Conservation (phyloP, 2,888 invertebrate genomes). For the Aspidiotus destructor region DNA sequence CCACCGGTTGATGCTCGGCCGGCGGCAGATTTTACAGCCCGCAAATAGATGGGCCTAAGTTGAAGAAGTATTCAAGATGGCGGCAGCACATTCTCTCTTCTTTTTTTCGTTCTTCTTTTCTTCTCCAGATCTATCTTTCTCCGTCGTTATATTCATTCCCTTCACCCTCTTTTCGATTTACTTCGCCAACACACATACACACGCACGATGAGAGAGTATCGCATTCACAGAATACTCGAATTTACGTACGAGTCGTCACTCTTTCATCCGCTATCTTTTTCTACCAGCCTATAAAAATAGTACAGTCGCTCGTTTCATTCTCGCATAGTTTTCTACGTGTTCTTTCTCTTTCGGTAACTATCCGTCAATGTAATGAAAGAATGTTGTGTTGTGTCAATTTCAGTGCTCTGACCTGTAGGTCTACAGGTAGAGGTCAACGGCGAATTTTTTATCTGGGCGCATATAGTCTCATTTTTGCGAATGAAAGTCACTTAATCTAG, state of each 20-base stretch:
- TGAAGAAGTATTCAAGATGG: conserved; percentile 47
- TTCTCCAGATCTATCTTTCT: background rate
- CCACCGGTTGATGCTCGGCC: conserved; percentile 38
- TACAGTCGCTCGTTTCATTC: background rate
- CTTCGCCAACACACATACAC: conserved; percentile 22
- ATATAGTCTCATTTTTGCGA: background rate
- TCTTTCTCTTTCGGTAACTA: conserved; percentile 21
- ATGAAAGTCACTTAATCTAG: background rate
- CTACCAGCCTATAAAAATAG: background rate
- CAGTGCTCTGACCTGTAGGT: conserved; percentile 21
- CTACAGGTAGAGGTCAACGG: conserved; percentile 28
- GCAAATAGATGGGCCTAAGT: conserved; percentile 38
- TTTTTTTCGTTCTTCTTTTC: conserved; percentile 17
- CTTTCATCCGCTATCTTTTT: conserved; percentile 1
- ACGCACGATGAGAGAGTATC: background rate
- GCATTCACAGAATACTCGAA: conserved; percentile 21
- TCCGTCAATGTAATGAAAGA: conserved; percentile 26
- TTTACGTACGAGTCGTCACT: conserved; percentile 24
- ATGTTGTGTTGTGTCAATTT: conserved; percentile 28
- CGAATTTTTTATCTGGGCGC: conserved; percentile 7
- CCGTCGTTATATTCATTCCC: background rate
- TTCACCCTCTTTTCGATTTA: conserved; percentile 11
- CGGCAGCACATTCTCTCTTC: conserved; percentile 37
- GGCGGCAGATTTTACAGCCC: conserved; percentile 38
- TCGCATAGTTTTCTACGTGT: background rate